phyloP scores from a whole-genome alignment of 37 sponge, comb jelly and placozoan species.

The Beroe forskalii region DNA sequence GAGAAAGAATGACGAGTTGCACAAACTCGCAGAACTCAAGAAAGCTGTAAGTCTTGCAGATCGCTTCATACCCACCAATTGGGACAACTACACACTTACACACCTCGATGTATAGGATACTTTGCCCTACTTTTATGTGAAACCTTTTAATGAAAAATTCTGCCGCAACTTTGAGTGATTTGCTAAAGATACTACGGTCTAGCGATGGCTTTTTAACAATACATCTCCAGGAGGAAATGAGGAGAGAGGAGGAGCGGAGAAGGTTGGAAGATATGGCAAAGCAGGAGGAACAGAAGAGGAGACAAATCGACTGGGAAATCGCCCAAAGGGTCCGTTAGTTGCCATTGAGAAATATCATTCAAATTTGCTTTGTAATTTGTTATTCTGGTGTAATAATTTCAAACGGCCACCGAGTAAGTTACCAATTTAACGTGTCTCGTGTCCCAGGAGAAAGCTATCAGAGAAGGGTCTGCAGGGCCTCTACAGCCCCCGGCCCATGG shows the following conservation, averaged over 20 bases:
- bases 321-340: constrained; percentile 33
- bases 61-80: too few species aligned
- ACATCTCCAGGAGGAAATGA: constrained; percentile 52
- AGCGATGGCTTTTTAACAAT: too few species aligned
- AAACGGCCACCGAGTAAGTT: too few species aligned
- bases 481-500: not conserved
- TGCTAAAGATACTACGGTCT: too few species aligned
- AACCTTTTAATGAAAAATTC: too few species aligned
- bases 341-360: not conserved
- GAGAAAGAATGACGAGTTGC: constrained; percentile 59
- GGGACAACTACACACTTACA: too few species aligned
- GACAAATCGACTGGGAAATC: constrained; percentile 65
- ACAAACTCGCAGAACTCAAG: constrained; percentile 8
- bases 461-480: constrained; percentile 33
- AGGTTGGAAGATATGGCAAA: constrained; percentile 52
- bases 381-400: not conserved
- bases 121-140: too few species aligned
- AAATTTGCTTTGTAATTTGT: not conserved
- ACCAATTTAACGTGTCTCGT: too few species aligned
- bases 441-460: constrained; percentile 33
- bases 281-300: constrained; percentile 17
- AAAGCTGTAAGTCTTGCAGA: not conserved
- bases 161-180: too few species aligned
- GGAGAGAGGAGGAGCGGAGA: constrained; percentile 19
- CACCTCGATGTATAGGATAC: too few species aligned